phyloP scores from a whole-genome alignment of 2,113 vertebrate species.

The Genyomyrus donnyi region DNA sequence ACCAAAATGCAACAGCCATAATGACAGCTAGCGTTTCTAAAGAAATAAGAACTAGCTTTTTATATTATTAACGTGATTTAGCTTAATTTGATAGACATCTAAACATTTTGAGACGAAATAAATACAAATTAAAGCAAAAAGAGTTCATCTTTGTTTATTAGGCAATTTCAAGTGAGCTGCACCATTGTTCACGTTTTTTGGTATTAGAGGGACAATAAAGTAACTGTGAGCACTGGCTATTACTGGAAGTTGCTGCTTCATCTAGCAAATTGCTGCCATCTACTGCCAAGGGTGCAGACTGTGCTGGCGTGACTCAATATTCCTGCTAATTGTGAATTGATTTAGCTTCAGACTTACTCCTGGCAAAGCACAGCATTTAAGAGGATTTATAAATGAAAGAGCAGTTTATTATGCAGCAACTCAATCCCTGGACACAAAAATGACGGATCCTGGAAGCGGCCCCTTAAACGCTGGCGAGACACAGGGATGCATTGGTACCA shows the following conservation, averaged over 20 bases:
- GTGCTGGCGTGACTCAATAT: background rate
- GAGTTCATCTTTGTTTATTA: background rate
- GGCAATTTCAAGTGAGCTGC: background rate
- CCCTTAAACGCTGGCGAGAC: slow-evolving; percentile 68
- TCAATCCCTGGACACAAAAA: background rate
- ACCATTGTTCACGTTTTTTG: background rate
- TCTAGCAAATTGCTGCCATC: background rate
- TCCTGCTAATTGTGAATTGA: background rate
- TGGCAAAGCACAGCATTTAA: background rate
- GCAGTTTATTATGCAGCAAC: background rate
- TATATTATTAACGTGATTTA: background rate
- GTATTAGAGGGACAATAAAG: background rate
- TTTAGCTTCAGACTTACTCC: background rate
- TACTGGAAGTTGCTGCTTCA: background rate
- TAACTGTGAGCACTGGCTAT: background rate
- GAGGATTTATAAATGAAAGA: background rate
- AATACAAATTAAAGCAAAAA: background rate
- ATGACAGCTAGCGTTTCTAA: background rate
- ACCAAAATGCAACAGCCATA: background rate
- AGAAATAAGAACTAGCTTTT: background rate
- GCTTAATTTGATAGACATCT: background rate
- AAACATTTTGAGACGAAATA: background rate
- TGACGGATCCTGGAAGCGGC: background rate
- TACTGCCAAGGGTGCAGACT: background rate
- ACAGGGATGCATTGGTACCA: slow-evolving; percentile 88